These are phyloP conservation scores for Eciton burchellii DNA, from an alignment of 1,140 invertebrate genomes.

Conservation along the genomic window DNA sequence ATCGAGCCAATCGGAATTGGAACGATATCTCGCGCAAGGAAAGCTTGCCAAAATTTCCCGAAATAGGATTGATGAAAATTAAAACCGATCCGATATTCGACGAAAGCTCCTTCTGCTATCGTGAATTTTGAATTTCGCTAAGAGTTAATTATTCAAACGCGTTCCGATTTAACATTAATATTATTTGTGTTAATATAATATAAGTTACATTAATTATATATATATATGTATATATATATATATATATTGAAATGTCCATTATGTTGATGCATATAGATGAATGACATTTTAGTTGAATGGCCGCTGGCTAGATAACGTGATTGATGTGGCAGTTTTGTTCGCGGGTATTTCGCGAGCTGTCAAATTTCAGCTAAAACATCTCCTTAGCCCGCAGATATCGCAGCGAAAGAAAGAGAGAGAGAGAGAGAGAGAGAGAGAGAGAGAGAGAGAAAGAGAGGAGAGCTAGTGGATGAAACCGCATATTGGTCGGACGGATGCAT, in stretches of 20 bases:
- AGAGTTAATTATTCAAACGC: constrained; percentile 37
- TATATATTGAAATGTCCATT: neutral
- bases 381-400: constrained; percentile 34
- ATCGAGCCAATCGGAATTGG: neutral
- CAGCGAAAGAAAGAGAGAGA: neutral
- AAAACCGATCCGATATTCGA: constrained; percentile 9
- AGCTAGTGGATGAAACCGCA: constrained; percentile 50
- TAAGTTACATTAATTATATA: constrained; percentile 37
- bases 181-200: constrained; percentile 32
- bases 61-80: no score
- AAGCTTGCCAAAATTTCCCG: neutral
- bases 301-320: neutral
- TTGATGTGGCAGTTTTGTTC: constrained; percentile 27
- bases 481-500: constrained; percentile 32
- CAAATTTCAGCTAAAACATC: constrained; percentile 42
- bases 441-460: no score
- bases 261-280: neutral
- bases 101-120: neutral
- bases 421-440: no score
- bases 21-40: neutral
- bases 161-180: constrained; percentile 34
- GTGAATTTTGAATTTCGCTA: constrained; percentile 46
- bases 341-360: neutral
- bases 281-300: neutral
- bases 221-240: constrained; percentile 1